Evolutionary conservation across 92 coral and sea anemone species (phyloP).

Genomic region (Porites evermanni): DNA sequence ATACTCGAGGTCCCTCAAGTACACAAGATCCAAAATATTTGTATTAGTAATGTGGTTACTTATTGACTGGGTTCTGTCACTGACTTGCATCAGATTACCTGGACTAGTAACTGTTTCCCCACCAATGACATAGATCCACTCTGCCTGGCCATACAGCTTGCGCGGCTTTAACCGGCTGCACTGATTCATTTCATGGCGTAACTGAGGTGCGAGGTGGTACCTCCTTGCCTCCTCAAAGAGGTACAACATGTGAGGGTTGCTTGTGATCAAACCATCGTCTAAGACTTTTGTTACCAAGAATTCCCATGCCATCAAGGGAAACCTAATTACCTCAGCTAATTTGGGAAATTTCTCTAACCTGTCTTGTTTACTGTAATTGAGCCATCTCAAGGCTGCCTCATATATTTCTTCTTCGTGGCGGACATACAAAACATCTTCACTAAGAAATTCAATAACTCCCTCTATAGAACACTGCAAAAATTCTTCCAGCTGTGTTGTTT

Average conservation of each 20-base stretch:
- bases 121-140: slow-evolving; percentile 90
- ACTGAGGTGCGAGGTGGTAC: slow-evolving; percentile 83
- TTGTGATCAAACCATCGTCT: slow-evolving; percentile 60
- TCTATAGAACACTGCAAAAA: slow-evolving; percentile 77
- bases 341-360: slow-evolving; percentile 78
- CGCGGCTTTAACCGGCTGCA: slow-evolving; percentile 83
- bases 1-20: too few relatives aligned
- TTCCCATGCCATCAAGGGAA: slow-evolving; percentile 74
- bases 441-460: slow-evolving; percentile 75
- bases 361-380: slow-evolving; percentile 73
- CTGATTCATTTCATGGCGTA: slow-evolving; percentile 66
- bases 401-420: slow-evolving; percentile 94
- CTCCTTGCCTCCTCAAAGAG: slow-evolving; percentile 91
- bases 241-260: slow-evolving; percentile 75
- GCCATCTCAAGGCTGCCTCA: slow-evolving; percentile 92
- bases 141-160: slow-evolving; percentile 93
- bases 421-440: slow-evolving; percentile 74
- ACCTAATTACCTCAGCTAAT: slow-evolving; percentile 81
- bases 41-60: too few relatives aligned
- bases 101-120: slow-evolving; percentile 88
- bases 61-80: slow-evolving; percentile 9
- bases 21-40: too few relatives aligned
- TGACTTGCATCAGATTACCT: slow-evolving; percentile 82
- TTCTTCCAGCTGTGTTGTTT: slow-evolving; percentile 86
- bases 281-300: slow-evolving; percentile 55